Evolutionary conservation across 2,797 vertebrate species (phyloP).

Genomic region (Ceyx erithaca): DNA sequence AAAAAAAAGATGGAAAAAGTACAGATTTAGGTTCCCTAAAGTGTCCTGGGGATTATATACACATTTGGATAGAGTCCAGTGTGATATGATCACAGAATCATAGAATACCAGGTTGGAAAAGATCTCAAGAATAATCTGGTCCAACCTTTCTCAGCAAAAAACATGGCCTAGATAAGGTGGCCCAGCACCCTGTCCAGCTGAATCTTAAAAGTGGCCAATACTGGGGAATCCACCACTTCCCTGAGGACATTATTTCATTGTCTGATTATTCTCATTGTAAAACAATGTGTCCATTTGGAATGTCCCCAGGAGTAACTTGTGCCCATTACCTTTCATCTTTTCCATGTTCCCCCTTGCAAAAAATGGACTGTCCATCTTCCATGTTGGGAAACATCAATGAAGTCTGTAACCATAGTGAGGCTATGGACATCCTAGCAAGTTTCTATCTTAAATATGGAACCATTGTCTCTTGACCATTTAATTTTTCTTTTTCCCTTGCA

Average conservation of each 20-base stretch:
- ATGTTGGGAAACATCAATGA: neutral
- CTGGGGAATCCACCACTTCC: neutral
- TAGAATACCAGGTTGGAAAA: neutral
- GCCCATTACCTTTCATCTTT: neutral
- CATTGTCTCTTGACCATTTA: neutral
- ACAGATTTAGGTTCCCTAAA: neutral
- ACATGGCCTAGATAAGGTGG: neutral
- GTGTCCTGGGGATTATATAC: neutral
- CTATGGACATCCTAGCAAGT: neutral
- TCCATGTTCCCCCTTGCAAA: neutral
- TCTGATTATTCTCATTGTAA: no score
- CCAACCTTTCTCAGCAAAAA: neutral
- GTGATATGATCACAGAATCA: neutral
- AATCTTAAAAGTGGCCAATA: neutral
- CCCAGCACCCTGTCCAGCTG: neutral
- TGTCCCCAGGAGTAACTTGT: neutral
- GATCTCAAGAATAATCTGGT: neutral
- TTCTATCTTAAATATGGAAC: neutral
- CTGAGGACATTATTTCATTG: neutral
- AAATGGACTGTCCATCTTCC: neutral
- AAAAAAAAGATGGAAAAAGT: neutral
- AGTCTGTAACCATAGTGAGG: neutral
- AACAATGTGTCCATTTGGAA: neutral
- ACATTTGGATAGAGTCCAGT: neutral
- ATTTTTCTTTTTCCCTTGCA: neutral